phyloP scores from a whole-genome alignment of 2,113 vertebrate species.

The Tapirus terrestris region DNA sequence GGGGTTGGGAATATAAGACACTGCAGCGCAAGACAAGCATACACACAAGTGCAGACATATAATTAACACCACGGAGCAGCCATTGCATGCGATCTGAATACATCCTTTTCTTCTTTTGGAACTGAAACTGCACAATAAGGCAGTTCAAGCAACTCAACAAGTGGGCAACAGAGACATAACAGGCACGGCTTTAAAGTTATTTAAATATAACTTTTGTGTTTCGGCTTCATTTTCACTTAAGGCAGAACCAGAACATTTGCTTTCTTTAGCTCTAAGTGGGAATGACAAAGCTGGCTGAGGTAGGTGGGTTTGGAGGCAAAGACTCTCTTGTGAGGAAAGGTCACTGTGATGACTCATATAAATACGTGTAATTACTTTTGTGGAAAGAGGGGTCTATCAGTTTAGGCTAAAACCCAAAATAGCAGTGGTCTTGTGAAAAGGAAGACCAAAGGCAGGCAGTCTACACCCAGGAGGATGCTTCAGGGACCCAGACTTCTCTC shows the following conservation, averaged over 20 bases:
- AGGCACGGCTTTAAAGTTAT: background rate
- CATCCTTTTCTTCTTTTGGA: background rate
- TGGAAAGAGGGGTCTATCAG: background rate
- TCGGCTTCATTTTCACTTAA: background rate
- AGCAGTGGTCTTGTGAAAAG: background rate
- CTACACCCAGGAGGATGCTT: background rate
- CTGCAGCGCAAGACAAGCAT: too few species aligned
- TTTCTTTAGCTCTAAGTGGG: background rate
- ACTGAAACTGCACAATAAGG: background rate
- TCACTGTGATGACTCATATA: background rate
- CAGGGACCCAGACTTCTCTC: background rate
- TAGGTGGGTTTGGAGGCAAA: background rate
- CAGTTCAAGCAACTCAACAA: background rate
- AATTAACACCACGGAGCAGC: background rate
- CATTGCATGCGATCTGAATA: accelerated
- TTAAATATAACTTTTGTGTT: background rate
- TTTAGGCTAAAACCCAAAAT: background rate
- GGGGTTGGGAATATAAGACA: background rate
- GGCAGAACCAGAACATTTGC: background rate
- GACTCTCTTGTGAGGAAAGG: background rate
- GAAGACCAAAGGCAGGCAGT: background rate
- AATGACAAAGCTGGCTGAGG: background rate
- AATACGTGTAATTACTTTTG: background rate
- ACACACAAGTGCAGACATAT: accelerated
- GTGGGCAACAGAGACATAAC: accelerated